Evolutionary conservation across 2,797 vertebrate genomes (phyloP).

Genomic region (Stomatorhinus walkeri): DNA sequence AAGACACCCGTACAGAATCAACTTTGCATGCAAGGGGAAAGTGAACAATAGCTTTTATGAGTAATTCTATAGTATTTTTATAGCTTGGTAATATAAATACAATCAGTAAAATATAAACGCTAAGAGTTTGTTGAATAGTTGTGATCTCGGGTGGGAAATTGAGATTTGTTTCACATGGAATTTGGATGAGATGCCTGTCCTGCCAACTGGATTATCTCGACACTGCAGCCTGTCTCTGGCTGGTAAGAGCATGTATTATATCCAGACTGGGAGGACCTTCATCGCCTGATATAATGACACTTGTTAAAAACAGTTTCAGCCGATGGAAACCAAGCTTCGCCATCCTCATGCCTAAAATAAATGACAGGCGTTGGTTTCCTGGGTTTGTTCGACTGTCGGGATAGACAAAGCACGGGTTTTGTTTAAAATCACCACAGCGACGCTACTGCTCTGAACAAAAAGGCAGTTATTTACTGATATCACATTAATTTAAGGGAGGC

Average conservation of each 20-base stretch:
- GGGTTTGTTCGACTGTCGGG: slow-evolving; percentile 42
- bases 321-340: slow-evolving; percentile 47
- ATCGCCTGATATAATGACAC: slow-evolving; percentile 51
- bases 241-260: slow-evolving; percentile 51
- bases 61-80: background rate
- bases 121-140: slow-evolving; percentile 34
- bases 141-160: slow-evolving; percentile 33
- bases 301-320: slow-evolving; percentile 45
- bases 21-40: background rate
- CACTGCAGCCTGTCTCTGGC: slow-evolving; percentile 49
- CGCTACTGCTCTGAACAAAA: slow-evolving; percentile 6
- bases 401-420: slow-evolving; percentile 46
- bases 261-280: slow-evolving; percentile 39
- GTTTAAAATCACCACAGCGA: background rate
- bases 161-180: slow-evolving; percentile 33
- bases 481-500: background rate
- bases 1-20: background rate
- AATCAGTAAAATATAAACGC: slow-evolving; percentile 21
- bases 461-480: background rate
- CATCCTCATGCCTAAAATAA: slow-evolving; percentile 31
- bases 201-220: slow-evolving; percentile 33
- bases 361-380: slow-evolving; percentile 51
- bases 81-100: slow-evolving; percentile 17
- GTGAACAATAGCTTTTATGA: background rate
- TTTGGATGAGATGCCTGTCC: slow-evolving; percentile 25